phyloP scores from a whole-genome alignment of 2,888 invertebrate species.

The Piscicola geometra region DNA sequence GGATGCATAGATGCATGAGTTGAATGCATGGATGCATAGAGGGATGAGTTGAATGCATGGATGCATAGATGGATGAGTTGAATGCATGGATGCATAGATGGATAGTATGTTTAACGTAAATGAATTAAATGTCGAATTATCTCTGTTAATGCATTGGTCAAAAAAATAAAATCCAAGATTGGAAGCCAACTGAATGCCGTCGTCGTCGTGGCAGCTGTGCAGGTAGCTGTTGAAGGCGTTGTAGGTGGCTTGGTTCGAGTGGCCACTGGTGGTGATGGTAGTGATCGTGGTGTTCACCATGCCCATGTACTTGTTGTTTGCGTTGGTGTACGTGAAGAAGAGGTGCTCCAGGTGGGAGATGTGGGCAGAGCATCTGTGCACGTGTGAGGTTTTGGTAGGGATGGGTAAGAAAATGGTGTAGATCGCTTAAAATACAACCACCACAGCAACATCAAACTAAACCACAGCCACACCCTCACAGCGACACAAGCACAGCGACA shows the following conservation, averaged over 20 bases:
- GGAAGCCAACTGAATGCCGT: conserved; percentile 22
- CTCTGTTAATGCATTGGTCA: neutral
- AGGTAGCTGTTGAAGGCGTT: neutral
- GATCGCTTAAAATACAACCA: too few relatives aligned
- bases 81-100: too few relatives aligned
- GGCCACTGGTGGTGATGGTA: neutral
- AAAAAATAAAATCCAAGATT: neutral
- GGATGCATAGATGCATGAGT: neutral
- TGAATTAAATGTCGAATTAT: too few relatives aligned
- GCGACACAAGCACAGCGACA: neutral
- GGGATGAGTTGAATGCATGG: neutral
- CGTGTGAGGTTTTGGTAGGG: too few relatives aligned
- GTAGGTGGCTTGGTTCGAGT: too few relatives aligned
- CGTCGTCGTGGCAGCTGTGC: neutral
- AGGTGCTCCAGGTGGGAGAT: conserved; percentile 85
- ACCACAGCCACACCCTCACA: neutral
- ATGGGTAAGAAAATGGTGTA: too few relatives aligned
- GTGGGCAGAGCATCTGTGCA: conserved; percentile 74
- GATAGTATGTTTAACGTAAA: too few relatives aligned
- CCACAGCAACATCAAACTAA: too few relatives aligned
- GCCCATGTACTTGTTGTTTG: neutral
- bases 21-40: neutral
- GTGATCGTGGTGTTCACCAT: neutral
- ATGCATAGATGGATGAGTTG: too few relatives aligned
- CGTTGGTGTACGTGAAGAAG: conserved; percentile 66